Conservation (phyloP, 2,888 invertebrate genomes). For the Limnephilus marmoratus region DNA sequence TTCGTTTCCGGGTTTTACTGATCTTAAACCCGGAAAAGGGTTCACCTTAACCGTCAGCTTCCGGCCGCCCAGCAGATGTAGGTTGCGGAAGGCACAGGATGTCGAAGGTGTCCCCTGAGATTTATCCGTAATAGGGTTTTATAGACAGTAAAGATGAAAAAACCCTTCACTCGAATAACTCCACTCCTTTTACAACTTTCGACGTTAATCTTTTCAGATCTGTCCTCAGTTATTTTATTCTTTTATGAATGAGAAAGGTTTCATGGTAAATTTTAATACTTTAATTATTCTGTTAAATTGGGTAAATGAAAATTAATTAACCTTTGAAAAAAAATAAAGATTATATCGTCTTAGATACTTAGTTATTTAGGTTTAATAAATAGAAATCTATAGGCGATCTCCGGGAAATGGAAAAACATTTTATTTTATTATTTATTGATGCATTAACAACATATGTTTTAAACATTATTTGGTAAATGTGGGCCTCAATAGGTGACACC, state of each 20-base stretch:
- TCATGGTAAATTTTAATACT: neutral
- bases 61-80: neutral
- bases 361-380: too few relatives aligned
- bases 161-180: neutral
- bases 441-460: too few relatives aligned
- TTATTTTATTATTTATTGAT: too few relatives aligned
- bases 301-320: too few relatives aligned
- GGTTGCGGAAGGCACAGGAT: neutral
- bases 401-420: too few relatives aligned
- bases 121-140: slow-evolving; percentile 12
- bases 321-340: too few relatives aligned
- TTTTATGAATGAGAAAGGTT: neutral
- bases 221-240: neutral
- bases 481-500: too few relatives aligned
- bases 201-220: neutral
- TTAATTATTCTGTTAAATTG: neutral
- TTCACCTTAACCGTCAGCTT: neutral
- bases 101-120: neutral
- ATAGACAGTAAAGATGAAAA: slow-evolving; percentile 8
- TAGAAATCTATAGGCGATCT: too few relatives aligned
- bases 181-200: neutral
- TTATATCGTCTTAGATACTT: too few relatives aligned
- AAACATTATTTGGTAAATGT: too few relatives aligned
- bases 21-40: neutral
- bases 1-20: neutral